phyloP scores from a whole-genome alignment of 2,113 vertebrate species.

The Tamias sibiricus region DNA sequence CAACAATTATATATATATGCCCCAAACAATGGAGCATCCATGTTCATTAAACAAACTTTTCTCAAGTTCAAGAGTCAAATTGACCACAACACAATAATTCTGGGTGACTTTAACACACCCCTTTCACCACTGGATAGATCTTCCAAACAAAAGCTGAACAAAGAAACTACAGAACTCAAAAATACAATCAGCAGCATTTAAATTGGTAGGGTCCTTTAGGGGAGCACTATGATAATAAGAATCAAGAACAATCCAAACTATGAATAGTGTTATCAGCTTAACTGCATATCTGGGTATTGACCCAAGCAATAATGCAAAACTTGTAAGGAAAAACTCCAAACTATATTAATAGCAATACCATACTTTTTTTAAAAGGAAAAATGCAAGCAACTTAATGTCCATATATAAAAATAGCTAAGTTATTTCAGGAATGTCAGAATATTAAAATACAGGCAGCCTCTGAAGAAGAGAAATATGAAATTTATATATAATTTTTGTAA shows the following conservation, averaged over 20 bases:
- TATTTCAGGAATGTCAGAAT: background rate
- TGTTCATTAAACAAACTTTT: too few relatives aligned
- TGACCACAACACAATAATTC: too few relatives aligned
- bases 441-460: conserved; percentile 14
- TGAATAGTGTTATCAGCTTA: background rate
- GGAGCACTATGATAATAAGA: background rate
- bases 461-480: conserved; percentile 12
- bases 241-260: background rate
- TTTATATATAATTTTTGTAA: background rate
- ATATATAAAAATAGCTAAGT: background rate
- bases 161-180: too few relatives aligned
- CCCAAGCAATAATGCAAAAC: background rate
- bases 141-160: too few relatives aligned
- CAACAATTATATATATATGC: too few relatives aligned
- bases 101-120: too few relatives aligned
- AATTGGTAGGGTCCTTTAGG: background rate
- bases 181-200: background rate
- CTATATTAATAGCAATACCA: background rate
- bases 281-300: background rate
- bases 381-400: background rate
- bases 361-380: background rate
- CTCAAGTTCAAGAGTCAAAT: too few relatives aligned
- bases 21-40: too few relatives aligned
- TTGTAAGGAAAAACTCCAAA: background rate
- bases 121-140: too few relatives aligned